Evolutionary conservation across 1,140 invertebrate genomes (phyloP).

Genomic region (Rhizoglyphus robini): DNA sequence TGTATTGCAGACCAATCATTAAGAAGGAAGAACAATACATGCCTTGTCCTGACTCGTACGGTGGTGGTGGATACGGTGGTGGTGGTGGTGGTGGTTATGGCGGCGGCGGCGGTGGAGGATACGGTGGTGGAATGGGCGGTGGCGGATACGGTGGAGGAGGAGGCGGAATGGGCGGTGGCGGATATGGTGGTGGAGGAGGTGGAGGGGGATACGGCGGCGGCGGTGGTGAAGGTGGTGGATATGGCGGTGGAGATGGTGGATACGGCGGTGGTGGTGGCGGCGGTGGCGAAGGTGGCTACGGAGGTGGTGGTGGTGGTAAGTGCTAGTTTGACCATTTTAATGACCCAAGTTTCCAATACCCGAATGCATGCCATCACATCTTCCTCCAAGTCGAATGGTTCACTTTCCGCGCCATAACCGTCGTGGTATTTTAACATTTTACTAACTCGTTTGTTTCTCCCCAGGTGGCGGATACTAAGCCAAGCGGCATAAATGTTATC

Average conservation of each 20-base stretch:
- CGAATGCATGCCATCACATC: too few relatives aligned
- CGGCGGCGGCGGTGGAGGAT: not conserved
- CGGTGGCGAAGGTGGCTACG: not conserved
- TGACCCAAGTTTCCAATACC: too few relatives aligned
- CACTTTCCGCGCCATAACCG: too few relatives aligned
- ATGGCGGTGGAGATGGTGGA: not conserved
- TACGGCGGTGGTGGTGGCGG: too few relatives aligned
- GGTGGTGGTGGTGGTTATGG: constrained; percentile 3
- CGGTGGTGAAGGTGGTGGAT: not conserved
- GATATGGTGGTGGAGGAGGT: not conserved
- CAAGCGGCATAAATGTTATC: not conserved
- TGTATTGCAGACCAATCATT: not conserved
- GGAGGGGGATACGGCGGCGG: not conserved
- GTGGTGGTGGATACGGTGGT: not conserved
- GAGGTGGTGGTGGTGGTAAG: not conserved
- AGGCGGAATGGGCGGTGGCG: not conserved
- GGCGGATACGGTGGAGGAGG: not conserved
- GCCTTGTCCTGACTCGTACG: constrained; percentile 2
- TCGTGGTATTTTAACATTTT: not conserved
- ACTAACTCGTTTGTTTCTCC: not conserved
- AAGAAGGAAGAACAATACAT: constrained; percentile 5
- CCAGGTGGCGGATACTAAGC: not conserved
- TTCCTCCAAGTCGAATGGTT: too few relatives aligned
- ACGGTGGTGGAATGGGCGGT: not conserved
- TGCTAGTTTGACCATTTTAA: not conserved